phyloP scores from a whole-genome alignment of 2,113 vertebrate species.

The Heterotilapia buettikoferi region DNA sequence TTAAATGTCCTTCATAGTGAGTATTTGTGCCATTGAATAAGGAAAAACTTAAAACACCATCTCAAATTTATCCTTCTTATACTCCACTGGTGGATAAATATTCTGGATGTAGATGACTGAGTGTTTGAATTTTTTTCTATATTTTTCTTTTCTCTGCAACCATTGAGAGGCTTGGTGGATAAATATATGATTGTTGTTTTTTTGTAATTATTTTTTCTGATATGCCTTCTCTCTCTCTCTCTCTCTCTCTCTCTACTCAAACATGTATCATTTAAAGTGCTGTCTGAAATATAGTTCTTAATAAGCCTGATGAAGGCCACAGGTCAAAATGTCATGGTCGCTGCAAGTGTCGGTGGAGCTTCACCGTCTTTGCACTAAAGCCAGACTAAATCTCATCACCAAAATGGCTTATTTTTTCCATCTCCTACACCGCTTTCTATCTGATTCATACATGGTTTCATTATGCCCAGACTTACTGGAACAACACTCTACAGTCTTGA shows the following conservation, averaged over 20 bases:
- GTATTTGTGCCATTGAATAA: background rate
- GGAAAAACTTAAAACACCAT: background rate
- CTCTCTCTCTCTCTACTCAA: too few species aligned
- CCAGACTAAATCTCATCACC: background rate
- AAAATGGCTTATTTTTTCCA: background rate
- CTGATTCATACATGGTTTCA: background rate
- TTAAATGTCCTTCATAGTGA: background rate
- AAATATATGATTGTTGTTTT: too few species aligned
- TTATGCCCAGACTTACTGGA: background rate
- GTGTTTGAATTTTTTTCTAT: background rate
- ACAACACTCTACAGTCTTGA: background rate
- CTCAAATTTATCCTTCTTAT: background rate
- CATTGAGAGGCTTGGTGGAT: too few species aligned
- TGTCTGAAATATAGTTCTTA: too few species aligned
- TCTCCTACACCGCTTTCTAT: background rate
- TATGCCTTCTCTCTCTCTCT: too few species aligned
- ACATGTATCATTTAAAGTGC: too few species aligned
- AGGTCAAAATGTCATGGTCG: background rate
- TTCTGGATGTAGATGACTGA: background rate
- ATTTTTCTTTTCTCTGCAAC: too few species aligned
- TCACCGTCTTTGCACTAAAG: background rate
- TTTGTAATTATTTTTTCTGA: too few species aligned
- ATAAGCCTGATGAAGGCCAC: background rate
- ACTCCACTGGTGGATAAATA: background rate
- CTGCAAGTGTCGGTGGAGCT: background rate